Conservation (phyloP, 2,113 vertebrate species). For the Malurus elegans region DNA sequence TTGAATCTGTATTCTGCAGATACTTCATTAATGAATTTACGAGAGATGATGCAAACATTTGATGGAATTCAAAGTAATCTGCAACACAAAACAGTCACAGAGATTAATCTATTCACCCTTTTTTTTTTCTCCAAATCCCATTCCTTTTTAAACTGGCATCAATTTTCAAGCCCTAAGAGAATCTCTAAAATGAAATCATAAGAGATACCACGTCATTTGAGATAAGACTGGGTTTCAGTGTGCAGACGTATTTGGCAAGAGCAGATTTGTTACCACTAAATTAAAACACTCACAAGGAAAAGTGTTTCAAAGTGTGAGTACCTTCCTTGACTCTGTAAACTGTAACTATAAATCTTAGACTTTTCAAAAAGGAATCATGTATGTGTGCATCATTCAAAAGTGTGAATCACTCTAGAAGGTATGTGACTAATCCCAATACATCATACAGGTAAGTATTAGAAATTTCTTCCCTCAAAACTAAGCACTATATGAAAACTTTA, state of each 20-base stretch:
- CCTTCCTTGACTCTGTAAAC: not conserved
- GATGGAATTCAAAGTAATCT: not conserved
- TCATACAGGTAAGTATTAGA: not conserved
- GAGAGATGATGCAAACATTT: not conserved
- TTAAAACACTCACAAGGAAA: not conserved
- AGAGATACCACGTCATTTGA: not conserved
- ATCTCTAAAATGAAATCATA: not conserved
- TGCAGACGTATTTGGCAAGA: rapidly evolving
- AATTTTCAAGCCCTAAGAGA: not conserved
- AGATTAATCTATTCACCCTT: not conserved
- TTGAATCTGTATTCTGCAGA: not conserved
- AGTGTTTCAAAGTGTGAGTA: not conserved
- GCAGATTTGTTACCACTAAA: not conserved
- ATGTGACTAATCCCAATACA: not conserved
- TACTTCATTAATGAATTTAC: not conserved
- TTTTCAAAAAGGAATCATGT: not conserved
- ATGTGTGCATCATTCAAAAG: too few species aligned
- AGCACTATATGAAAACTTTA: not conserved
- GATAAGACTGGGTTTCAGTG: not conserved
- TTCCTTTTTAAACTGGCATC: not conserved
- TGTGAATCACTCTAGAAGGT: not conserved
- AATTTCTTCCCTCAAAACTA: not conserved
- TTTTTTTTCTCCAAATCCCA: not conserved
- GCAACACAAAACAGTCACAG: not conserved
- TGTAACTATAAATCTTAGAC: not conserved